Evolutionary conservation across 2,113 vertebrate genomes (phyloP), one percentile per base, ranked within the genome.

Genomic region (Sialia sialis): DNA sequence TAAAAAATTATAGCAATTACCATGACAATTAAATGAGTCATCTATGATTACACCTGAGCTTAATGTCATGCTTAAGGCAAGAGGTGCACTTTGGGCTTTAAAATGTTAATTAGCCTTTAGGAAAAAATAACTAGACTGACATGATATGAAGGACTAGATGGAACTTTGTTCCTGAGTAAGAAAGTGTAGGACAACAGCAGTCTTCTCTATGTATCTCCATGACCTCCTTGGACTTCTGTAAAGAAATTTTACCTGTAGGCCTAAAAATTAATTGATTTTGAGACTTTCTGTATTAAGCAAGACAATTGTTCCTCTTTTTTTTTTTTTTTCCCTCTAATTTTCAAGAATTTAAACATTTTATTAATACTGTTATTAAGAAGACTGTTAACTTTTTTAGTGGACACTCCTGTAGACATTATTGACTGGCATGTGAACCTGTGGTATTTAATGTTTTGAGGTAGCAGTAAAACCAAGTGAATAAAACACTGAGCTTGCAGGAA

Each of bases 21-120:
- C 27, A 39, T 63, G 21, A 93, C 78, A 74, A 94, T 95, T 93
- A 89, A 95, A 64, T 82, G 85, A 92, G n/a, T 89, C 60, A 62
- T 58, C 68, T 81, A 12, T 89, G 48, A 70, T 66, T 92, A 66
- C 18, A 74, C 8, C 41, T 73, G 20, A 74, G 8, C 21, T 70
- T 89, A 87, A 67, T 87, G 74, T 43, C 69, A 68, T 25, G 43
- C 77, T 91, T 67, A 75, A 87, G 36, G 81, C 77, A 93, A 81
- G 36, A 82, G 30, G 23, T 84, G 21, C 23, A 52, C 22, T 81
- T 95, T n/a, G 22, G 36, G 29, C 23, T 89, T 56, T 72, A 89
- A 70, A 84, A 51, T 38, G 15, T 93, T 84, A 84, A 89, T 64
- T 84, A 16, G 9, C 16, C 48, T 75, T 67, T 30, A 36, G 69